Base-by-base conservation (phyloP, 1,140 invertebrate species). In the Dendroctonus valens region DNA sequence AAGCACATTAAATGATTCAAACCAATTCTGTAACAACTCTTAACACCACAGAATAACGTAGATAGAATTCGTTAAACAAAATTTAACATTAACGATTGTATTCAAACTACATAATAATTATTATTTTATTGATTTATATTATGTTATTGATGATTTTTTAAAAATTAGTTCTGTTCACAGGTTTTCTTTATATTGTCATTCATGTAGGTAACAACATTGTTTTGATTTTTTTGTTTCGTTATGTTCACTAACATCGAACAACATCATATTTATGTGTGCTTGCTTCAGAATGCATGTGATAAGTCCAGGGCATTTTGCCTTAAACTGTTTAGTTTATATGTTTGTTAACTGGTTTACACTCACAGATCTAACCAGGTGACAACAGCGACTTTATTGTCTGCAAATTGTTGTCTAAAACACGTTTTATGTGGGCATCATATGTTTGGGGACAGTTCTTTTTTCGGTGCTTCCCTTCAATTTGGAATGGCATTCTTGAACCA, bases 281-380 rank as follows among this genome's bases (percentile, higher is more conserved):
- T 71, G 66, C 66, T 68, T 68, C 67, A 67, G 72, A 69, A 69
- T 74, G 73, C 70, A 73, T 75, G 74, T 59, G 70, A 58, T 72
- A 73, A 68, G 68, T 72, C 62, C 63, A 72, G 68, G 71, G 70
- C 60, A 51, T 65, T 67, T 65, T 65, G 66, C 66, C 57, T 49
- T 54, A 42, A 41, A 57, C 66, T 54, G 60, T 55, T 9, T 26
- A 26, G 26, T 26, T 26, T 26, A 26, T 26, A 26, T 26, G 26
- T 26, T 26, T 26, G 26, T 26, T 26, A 26, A 26, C 3, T 26
- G 26, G 1, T 26, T 26, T 26, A 26, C 26, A 26, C 26, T 2
- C 26, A 26, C 26, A 26, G 26, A 26, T 26, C 26, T 1, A 26
- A 26, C 26, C 26, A 26, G 3, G 26, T 26, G 3, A 26, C 26